Conservation (phyloP, 2,113 vertebrate species). For the Coreoperca whiteheadi region DNA sequence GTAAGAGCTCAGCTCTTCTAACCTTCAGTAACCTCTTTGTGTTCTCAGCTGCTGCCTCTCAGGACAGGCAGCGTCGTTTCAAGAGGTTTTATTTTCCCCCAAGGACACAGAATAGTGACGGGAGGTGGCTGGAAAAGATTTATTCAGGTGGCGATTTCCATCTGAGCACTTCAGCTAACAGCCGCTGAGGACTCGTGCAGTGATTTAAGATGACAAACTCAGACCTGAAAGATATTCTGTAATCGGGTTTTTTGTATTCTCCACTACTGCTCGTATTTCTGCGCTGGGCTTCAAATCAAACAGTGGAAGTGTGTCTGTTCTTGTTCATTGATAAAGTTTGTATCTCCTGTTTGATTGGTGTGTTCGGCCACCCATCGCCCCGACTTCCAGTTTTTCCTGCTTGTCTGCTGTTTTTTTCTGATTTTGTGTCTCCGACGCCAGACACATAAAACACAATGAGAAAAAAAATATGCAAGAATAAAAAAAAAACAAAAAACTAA, state of each 20-base stretch:
- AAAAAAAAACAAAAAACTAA: not conserved
- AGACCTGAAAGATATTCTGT: not conserved
- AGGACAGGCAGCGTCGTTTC: not conserved
- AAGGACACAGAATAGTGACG: not conserved
- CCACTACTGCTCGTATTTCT: too few relatives aligned
- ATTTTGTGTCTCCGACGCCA: not conserved
- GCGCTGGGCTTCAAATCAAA: not conserved
- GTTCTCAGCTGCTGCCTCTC: not conserved
- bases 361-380: too few relatives aligned
- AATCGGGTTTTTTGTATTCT: not conserved
- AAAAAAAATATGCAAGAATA: not conserved
- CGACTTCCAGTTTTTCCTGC: too few relatives aligned
- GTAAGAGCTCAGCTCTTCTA: not conserved
- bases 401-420: too few relatives aligned
- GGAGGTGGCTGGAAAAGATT: not conserved
- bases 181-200: not conserved
- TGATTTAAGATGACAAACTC: not conserved
- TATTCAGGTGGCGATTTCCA: slow-evolving; percentile 21
- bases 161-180: slow-evolving; percentile 19
- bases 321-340: not conserved
- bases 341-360: too few relatives aligned
- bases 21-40: not conserved
- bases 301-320: not conserved
- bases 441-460: not conserved
- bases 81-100: slow-evolving; percentile 6